A percentile compares a stretch with the other conserved stretches of the same genome.
phyloP scores from a whole-genome alignment of 2,888 invertebrate genomes.

The Schizotus pectinicornis region DNA sequence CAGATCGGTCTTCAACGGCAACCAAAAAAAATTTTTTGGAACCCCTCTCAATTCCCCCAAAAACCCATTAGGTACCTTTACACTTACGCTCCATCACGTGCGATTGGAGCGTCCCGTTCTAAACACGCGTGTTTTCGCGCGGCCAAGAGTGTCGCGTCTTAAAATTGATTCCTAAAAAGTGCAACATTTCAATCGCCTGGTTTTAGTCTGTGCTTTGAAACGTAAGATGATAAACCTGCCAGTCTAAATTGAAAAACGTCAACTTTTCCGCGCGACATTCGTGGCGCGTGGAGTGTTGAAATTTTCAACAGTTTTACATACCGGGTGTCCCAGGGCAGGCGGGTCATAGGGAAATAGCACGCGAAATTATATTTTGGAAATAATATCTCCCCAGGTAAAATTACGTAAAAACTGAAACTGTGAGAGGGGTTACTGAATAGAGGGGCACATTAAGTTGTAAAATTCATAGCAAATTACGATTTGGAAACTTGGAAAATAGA shows the following conservation, averaged over 20 bases:
- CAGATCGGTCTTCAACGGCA: too few species aligned
- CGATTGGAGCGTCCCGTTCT: conserved; percentile 7
- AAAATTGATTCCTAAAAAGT: neutral
- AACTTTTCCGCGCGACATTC: conserved; percentile 10
- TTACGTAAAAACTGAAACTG: too few species aligned
- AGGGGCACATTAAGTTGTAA: too few species aligned
- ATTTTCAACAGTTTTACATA: conserved; percentile 14
- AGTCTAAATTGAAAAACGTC: conserved; percentile 8
- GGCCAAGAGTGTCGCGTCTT: conserved; percentile 4
- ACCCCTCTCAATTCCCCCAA: too few species aligned
- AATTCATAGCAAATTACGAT: too few species aligned
- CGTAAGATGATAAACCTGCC: conserved; percentile 8
- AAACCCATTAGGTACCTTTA: conserved; percentile 8
- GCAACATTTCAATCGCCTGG: neutral
- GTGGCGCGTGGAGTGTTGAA: conserved; percentile 12
- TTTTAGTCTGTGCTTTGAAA: neutral
- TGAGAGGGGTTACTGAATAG: too few species aligned
- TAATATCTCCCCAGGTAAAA: too few species aligned
- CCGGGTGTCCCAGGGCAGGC: too few species aligned
- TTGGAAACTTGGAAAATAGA: too few species aligned
- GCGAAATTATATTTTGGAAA: too few species aligned
- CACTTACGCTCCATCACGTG: conserved; percentile 3
- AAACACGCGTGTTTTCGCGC: conserved; percentile 2
- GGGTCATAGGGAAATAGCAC: too few species aligned
- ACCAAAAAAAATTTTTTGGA: too few species aligned